These are phyloP conservation scores for Pedionomus torquatus DNA, from an alignment of 2,113 vertebrate genomes.

Conservation along the genomic window DNA sequence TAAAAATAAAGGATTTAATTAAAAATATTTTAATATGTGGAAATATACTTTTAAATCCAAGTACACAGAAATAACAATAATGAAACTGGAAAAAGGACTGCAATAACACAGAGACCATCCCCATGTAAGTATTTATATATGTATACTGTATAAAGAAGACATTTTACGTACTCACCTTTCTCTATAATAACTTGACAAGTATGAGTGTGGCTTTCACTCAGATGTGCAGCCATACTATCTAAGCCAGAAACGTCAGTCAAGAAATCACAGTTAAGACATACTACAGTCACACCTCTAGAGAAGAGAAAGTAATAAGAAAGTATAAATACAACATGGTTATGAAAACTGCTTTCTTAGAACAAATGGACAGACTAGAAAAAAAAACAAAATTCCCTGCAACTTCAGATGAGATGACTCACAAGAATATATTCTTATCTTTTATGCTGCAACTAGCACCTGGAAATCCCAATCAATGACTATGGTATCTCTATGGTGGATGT, in stretches of 20 bases:
- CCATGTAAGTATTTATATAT: not conserved
- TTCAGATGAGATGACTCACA: not conserved
- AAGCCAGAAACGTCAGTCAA: constrained; percentile 82
- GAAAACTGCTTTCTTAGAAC: not conserved
- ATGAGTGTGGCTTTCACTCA: constrained; percentile 84
- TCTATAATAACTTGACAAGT: constrained; percentile 88
- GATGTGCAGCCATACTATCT: constrained; percentile 91
- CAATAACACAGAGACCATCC: not conserved
- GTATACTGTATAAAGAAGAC: not conserved
- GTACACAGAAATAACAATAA: not conserved
- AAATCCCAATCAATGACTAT: not conserved
- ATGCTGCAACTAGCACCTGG: not conserved
- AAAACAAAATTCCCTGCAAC: not conserved
- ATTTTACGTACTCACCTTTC: constrained; percentile 77
- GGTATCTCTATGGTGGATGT: not conserved
- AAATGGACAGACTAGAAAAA: not conserved
- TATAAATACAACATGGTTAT: not conserved
- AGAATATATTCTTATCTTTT: not conserved
- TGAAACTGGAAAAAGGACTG: not conserved
- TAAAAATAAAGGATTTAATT: constrained; percentile 69
- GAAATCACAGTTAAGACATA: constrained; percentile 94
- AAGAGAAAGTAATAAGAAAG: not conserved
- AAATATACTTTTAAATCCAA: not conserved
- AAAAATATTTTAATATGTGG: not conserved
- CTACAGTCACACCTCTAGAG: constrained; percentile 84